Percentiles rank a stretch among this genome's conserved stretches.
Conservation (phyloP, 2,888 invertebrate species). For the Piscicola geometra region DNA sequence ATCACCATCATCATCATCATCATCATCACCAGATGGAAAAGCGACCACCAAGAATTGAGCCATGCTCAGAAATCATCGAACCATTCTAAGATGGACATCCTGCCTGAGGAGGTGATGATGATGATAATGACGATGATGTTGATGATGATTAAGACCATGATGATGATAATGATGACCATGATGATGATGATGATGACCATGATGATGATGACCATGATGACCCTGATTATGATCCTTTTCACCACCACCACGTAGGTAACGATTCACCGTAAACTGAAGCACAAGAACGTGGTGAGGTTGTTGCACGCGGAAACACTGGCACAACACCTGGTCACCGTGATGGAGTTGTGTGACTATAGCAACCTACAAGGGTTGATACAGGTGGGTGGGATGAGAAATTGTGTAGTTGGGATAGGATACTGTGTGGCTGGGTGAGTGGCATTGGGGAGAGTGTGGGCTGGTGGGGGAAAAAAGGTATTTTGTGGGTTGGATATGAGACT, state of each 20-base stretch:
- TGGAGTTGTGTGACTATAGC: slow-evolving; percentile 27
- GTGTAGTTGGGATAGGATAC: too few relatives aligned
- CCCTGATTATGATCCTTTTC: background rate
- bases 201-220: slow-evolving; percentile 29
- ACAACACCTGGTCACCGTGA: slow-evolving; percentile 23
- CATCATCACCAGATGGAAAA: too few relatives aligned
- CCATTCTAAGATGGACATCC: slow-evolving; percentile 3
- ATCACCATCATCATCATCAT: too few relatives aligned
- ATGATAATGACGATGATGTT: slow-evolving; percentile 4
- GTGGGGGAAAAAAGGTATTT: too few relatives aligned
- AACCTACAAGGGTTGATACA: slow-evolving; percentile 46
- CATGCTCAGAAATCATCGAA: background rate
- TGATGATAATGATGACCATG: slow-evolving; percentile 31
- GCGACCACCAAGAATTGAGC: slow-evolving; percentile 3
- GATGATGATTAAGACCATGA: slow-evolving; percentile 29
- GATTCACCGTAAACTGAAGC: slow-evolving; percentile 47
- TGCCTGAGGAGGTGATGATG: slow-evolving; percentile 25
- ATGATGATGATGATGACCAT: slow-evolving; percentile 24
- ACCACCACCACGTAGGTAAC: slow-evolving; percentile 42
- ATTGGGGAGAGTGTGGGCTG: too few relatives aligned
- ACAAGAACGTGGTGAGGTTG: slow-evolving; percentile 48
- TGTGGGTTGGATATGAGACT: too few relatives aligned
- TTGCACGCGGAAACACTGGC: slow-evolving; percentile 23
- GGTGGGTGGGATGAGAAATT: slow-evolving; percentile 40
- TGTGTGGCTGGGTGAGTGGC: too few relatives aligned